Evolutionary conservation across 2,113 vertebrate species (phyloP).

Genomic region (Pholis gunnellus): DNA sequence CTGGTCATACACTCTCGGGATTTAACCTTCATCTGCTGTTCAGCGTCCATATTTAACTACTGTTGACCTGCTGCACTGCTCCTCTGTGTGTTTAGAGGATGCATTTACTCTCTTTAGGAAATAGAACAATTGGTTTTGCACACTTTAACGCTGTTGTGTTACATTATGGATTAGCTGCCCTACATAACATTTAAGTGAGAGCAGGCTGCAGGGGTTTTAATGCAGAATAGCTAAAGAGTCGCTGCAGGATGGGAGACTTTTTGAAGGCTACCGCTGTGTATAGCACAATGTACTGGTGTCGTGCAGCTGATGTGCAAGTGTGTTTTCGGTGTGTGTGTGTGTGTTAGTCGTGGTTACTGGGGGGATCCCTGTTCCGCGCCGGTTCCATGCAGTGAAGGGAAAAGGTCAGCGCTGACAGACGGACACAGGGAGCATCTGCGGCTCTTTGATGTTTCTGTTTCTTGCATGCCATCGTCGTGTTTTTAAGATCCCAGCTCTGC

Average conservation of each 20-base stretch:
- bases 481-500: constrained; percentile 8
- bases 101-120: background rate
- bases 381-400: constrained; percentile 37
- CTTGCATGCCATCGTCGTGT: constrained; percentile 39
- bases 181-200: background rate
- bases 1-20: background rate
- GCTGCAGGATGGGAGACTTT: constrained; percentile 18
- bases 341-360: constrained; percentile 31
- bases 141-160: background rate
- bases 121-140: background rate
- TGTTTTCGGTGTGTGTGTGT: constrained; percentile 10
- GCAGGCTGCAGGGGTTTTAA: background rate
- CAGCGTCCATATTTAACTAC: constrained; percentile 8
- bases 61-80: constrained; percentile 11
- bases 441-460: constrained; percentile 32
- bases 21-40: background rate
- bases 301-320: constrained; percentile 3
- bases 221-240: constrained; percentile 3
- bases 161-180: constrained; percentile 17
- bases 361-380: constrained; percentile 18
- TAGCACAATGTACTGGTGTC: constrained; percentile 2
- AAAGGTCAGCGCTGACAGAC: constrained; percentile 74
- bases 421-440: constrained; percentile 61
- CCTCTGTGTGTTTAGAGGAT: background rate
- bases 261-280: constrained; percentile 27